Evolutionary conservation across 2,888 invertebrate species (phyloP), one percentile per base, ranked within the genome.

Genomic region (Zygothrica quintamaculata): DNA sequence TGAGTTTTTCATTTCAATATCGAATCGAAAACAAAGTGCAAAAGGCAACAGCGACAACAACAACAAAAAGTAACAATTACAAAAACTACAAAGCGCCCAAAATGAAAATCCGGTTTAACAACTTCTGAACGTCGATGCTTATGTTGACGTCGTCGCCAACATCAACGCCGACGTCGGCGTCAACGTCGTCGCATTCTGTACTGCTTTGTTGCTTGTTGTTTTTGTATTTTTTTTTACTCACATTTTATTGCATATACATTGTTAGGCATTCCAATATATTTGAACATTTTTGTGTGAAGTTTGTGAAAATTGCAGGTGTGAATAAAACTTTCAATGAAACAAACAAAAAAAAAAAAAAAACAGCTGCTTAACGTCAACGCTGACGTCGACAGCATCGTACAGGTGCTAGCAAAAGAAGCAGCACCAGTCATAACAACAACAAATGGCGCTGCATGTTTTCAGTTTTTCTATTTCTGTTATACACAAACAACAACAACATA

Each of bases 21-120:
- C 39, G 56, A 66, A 74, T 62, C 68, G 58, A 77, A 67, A 47
- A 77, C 52, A 84, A 80, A 80, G 84, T 86, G 87, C 84, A 84
- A 74, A 84, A 77, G 87, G 84, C 80, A 77, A 59, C 74, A 74
- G 39, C 59, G 76, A 65, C 56, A 62, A 65, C 43, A 61, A 59
- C 31, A 47, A 59, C 47, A 65, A 52, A 47, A 51, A 69, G 29
- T 29, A 29, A 29, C 29, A 29, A 29, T 9, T 29, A 29, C 40
- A 66, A 51, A n/a, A 69, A 58, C 51, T 37, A 58, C 61, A 53
- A 56, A 65, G 84, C 65, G 74, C 80, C 80, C 77, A 85, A 82
- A 85, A 78, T 76, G 82, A 81, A 86, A 86, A 87, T 88, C 86
- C 86, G 86, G 86, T 87, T 88, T 88, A 79, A 84, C 86, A 81